Evolutionary conservation across 2,113 vertebrate species (phyloP).

Genomic region (Aegithalos caudatus): DNA sequence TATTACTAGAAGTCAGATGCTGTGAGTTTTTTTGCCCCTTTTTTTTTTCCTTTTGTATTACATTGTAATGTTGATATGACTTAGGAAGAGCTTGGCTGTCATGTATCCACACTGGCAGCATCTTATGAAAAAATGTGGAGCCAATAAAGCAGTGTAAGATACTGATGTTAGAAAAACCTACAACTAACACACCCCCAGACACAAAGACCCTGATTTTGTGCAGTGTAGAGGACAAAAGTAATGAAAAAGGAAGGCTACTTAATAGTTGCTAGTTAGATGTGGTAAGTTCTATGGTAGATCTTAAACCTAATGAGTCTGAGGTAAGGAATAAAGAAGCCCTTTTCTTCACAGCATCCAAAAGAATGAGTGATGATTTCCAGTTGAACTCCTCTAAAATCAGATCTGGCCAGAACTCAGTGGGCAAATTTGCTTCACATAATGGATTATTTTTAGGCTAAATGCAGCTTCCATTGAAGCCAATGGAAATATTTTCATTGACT

Average conservation of each 20-base stretch:
- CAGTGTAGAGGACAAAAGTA: not conserved
- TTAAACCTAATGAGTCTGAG: not conserved
- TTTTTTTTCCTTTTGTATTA: not conserved
- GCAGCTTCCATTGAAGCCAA: not conserved
- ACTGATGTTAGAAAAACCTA: not conserved
- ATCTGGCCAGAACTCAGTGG: not conserved
- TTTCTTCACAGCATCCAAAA: not conserved
- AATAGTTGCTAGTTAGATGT: not conserved
- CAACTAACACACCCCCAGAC: not conserved
- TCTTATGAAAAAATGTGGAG: not conserved
- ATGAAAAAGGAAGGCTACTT: not conserved
- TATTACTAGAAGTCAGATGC: not conserved
- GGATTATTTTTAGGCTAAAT: not conserved
- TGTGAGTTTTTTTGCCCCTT: fast-evolving
- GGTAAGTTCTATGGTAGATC: not conserved
- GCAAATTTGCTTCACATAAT: not conserved
- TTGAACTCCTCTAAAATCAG: not conserved
- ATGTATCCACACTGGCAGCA: not conserved
- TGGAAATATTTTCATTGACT: not conserved
- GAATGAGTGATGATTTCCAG: not conserved
- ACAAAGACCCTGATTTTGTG: not conserved
- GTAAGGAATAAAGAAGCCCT: not conserved
- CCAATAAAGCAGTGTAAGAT: not conserved
- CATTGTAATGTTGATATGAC: not conserved
- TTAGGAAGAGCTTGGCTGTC: not conserved